These are phyloP conservation scores for Ctenopoma kingsleyae DNA, from an alignment of 2,797 vertebrate species.

Conservation along the genomic window DNA sequence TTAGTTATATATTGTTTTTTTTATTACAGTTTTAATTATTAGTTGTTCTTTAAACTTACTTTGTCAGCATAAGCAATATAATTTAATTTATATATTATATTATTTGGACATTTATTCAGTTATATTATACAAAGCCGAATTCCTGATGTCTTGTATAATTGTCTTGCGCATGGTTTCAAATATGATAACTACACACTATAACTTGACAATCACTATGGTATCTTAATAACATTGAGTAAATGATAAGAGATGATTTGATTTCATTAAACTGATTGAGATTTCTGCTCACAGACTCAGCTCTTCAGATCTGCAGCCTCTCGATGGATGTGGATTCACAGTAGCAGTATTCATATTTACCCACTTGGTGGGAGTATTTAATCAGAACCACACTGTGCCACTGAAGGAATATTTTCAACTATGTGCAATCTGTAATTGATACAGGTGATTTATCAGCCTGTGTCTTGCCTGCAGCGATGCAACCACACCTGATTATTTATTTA, in stretches of 20 bases:
- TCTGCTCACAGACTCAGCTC: no score
- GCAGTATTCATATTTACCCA: conserved; percentile 58
- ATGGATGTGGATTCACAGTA: not conserved
- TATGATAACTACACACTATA: not conserved
- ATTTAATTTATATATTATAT: no score
- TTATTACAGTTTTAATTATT: no score
- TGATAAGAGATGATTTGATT: not conserved
- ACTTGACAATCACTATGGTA: not conserved
- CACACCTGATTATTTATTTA: conserved; percentile 16
- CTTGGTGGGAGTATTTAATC: conserved; percentile 69
- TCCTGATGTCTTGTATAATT: no score
- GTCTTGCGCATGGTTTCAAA: not conserved
- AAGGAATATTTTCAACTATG: conserved; percentile 7
- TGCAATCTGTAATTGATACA: conserved; percentile 13
- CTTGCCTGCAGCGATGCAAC: conserved; percentile 19
- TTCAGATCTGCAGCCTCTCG: not conserved
- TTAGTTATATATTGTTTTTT: no score
- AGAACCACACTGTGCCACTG: not conserved
- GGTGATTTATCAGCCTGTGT: conserved; percentile 22
- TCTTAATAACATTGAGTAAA: not conserved
- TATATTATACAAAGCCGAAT: no score
- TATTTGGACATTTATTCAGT: no score
- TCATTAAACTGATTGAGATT: not conserved
- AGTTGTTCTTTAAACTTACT: no score
- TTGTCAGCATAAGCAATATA: no score